phyloP scores from a whole-genome alignment of 2,797 vertebrate species.

The Macrochelys suwanniensis region DNA sequence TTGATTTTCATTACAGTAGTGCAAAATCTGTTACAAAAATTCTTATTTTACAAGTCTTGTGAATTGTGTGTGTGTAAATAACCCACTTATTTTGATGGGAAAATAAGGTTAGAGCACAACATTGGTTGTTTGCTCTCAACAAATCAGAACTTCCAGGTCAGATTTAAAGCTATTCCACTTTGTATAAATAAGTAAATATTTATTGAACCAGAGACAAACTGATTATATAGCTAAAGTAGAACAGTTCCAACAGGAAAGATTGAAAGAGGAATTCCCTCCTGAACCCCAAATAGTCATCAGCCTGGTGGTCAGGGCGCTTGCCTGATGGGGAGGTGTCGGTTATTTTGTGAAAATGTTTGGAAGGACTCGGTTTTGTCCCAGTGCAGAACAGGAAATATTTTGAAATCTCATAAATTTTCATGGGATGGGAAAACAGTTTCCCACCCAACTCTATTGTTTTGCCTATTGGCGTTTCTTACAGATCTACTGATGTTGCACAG shows the following conservation, averaged over 20 bases:
- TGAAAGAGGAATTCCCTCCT: neutral
- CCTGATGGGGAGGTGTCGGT: neutral
- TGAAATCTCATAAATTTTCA: neutral
- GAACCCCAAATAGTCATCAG: neutral
- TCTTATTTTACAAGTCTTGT: too few species aligned
- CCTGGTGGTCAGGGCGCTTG: neutral
- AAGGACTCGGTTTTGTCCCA: neutral
- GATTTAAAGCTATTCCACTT: neutral
- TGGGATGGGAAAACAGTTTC: neutral
- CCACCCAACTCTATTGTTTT: neutral
- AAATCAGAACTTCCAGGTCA: neutral
- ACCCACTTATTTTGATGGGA: neutral
- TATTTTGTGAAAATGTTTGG: neutral
- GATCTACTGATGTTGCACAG: neutral
- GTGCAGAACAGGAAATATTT: neutral
- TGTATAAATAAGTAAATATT: neutral
- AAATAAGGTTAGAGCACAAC: neutral
- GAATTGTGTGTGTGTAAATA: too few species aligned
- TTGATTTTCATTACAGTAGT: too few species aligned
- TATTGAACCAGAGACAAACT: neutral
- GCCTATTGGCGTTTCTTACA: neutral
- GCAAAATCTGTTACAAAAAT: too few species aligned
- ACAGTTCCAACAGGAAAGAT: neutral
- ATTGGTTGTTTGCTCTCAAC: neutral
- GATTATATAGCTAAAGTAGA: neutral